Evolutionary conservation across 2,113 vertebrate genomes (phyloP), one percentile per base, ranked within the genome.

Genomic region (Cariama cristata): DNA sequence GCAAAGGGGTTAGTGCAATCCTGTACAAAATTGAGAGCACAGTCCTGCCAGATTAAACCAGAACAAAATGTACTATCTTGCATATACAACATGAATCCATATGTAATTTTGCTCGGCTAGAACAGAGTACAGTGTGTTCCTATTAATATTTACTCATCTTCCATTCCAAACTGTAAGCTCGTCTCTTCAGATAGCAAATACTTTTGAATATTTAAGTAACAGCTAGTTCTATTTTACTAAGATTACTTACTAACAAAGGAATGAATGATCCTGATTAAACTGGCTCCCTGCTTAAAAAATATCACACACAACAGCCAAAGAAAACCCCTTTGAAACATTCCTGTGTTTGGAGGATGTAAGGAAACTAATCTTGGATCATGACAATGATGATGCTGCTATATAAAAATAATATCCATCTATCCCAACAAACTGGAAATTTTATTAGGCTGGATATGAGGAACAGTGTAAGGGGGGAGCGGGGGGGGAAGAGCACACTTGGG

Each of bases 171-270:
- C 85, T 93, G 66, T n/a, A 90, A 95, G 85, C 76, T 97, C 32
- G 64, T 88, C 97, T 96, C 92, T 86, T 97, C 84, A 96, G 97
- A 96, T 94, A 88, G 71, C 88, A 95, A 96, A 98, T 93, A 87
- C 90, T 97, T 90, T 85, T 91, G 94, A 95, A 95, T 97, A 95
- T 81, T 93, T 97, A 97, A 97, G 96, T 83, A 97, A 92, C 87
- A 79, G 92, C 91, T 90, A 97, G 95, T 84, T 96, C 91, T 97
- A 93, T 96, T 96, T 95, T 94, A 96, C 96, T 93, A 92, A 91
- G 94, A 96, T 98, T 97, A 98, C 97, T 98, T 94, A 98, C 97
- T 89, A 93, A 98, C 96, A 98, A 97, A 97, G 97, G 97, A 98
- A 98, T 98, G 98, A 98, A 75, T 86, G 75, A 60, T 93, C 79